Evolutionary conservation across 1,140 invertebrate species (phyloP).

Genomic region (Ectropis grisescens): DNA sequence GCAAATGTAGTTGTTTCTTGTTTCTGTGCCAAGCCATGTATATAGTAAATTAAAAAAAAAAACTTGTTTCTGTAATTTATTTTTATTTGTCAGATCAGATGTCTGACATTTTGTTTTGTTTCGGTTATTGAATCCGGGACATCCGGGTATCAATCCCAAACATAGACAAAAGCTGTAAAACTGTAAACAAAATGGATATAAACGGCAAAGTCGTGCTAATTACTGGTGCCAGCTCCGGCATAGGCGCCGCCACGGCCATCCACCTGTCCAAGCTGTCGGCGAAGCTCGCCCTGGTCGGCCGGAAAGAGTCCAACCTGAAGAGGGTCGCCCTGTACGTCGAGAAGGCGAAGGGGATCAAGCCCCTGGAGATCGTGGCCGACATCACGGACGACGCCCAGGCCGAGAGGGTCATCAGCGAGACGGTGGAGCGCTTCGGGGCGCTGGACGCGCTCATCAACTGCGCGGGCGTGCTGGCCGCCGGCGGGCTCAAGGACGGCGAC

Average conservation of each 20-base stretch:
- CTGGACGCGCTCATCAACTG: constrained; percentile 83
- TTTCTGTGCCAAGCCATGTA: too few species aligned
- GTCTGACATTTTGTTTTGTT: constrained; percentile 7
- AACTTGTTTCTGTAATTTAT: too few species aligned
- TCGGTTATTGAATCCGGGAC: too few species aligned
- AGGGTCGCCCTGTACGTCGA: constrained; percentile 76
- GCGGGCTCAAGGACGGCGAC: constrained; percentile 80
- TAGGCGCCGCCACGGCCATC: constrained; percentile 85
- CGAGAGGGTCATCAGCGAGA: constrained; percentile 73
- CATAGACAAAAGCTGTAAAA: too few species aligned
- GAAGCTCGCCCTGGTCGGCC: constrained; percentile 78
- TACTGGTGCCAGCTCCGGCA: constrained; percentile 90
- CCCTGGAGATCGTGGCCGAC: constrained; percentile 74
- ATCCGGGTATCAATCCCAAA: too few species aligned
- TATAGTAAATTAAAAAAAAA: too few species aligned
- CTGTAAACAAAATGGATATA: constrained; percentile 42
- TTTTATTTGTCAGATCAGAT: constrained; percentile 18
- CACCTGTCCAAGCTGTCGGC: constrained; percentile 84
- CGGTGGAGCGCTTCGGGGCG: constrained; percentile 73
- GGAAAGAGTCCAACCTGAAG: constrained; percentile 75
- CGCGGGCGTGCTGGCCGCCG: constrained; percentile 81
- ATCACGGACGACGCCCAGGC: constrained; percentile 76
- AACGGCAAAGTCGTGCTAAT: constrained; percentile 79
- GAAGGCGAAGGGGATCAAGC: constrained; percentile 46
- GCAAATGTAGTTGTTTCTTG: too few species aligned